Base-by-base conservation (phyloP, 1,140 invertebrate species). In the Sminthurinus signatus region DNA sequence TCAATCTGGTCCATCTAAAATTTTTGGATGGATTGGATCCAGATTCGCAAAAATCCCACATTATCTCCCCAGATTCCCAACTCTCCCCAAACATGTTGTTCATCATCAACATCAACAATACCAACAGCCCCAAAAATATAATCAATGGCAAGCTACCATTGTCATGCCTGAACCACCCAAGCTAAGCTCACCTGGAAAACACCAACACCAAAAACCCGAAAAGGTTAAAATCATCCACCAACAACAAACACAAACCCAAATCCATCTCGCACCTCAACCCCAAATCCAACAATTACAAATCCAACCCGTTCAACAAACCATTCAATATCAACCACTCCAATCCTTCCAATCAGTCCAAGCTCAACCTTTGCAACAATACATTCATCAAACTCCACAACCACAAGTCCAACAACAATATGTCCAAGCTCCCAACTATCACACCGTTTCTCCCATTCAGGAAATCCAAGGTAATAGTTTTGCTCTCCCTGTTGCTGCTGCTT, bases 11-110 rank as follows among this genome's bases (percentile, higher is more conserved):
- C 51, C 64, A 15, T 62, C 59, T 2, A 62, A 62, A 43, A 57
- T 70, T 21, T 70, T 70, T 32, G 65, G 65, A n/a, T 70, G 68
- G 68, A 10, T 70, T 1, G 68, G 68, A 14, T 63, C 64, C 12
- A 36, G 55, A 54, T 60, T 65, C n/a, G 27, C 64, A 29, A 70
- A 67, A 31, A 32, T 67, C 23, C 65, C 64, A 14, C 21, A 42
- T 25, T 54, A 58, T 32, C 23, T 55, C 5, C 65, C 68, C 1
- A 32, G 57, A 42, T 62, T 62, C 31, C 55, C 62, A 3, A 36
- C 44, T 8, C 48, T 55, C 19, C 60, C 55, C 1, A 62, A 67
- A 60, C 48, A 61, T 27, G 23, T 27, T 21, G 14, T 48, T 48
- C 42, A 31, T 28, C 50, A 61, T 19, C 60, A 64, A 17, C 55